phyloP scores from a whole-genome alignment of 2,888 invertebrate species.

The Neoaliturus tenellus region DNA sequence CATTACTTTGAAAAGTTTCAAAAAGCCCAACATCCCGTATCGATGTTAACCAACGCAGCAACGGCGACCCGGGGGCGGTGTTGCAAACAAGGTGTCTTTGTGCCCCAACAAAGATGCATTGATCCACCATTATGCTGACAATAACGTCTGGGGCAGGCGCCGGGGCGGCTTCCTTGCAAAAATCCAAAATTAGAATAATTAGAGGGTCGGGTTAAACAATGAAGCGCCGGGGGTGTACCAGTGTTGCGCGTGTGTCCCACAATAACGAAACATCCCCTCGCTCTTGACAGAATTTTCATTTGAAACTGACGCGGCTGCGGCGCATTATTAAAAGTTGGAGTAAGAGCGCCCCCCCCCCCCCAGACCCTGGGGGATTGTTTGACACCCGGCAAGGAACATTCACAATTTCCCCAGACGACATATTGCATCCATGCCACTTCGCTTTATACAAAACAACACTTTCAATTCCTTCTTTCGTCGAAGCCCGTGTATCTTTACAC shows the following conservation, averaged over 20 bases:
- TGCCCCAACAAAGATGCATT: constrained; percentile 30
- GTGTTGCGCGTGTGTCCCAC: constrained; percentile 51
- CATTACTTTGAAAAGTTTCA: too few relatives aligned
- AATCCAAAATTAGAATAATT: constrained; percentile 46
- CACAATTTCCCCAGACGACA: constrained; percentile 58
- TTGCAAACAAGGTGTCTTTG: constrained; percentile 25
- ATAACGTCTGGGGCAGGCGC: constrained; percentile 10
- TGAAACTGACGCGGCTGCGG: constrained; percentile 58
- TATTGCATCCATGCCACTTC: constrained; percentile 55
- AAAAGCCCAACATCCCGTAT: neutral
- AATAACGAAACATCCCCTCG: constrained; percentile 52
- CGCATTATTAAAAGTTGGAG: constrained; percentile 58
- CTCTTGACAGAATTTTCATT: constrained; percentile 59
- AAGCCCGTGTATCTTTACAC: constrained; percentile 33
- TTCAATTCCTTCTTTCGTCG: constrained; percentile 50
- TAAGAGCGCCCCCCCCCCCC: constrained; percentile 37
- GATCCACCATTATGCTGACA: constrained; percentile 28
- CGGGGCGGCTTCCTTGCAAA: constrained; percentile 22
- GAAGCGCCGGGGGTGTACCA: neutral
- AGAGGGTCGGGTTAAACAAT: constrained; percentile 47
- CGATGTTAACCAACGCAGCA: neutral
- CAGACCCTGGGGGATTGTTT: constrained; percentile 54
- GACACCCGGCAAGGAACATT: constrained; percentile 55
- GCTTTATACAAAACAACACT: constrained; percentile 56
- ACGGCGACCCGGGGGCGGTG: neutral